These are phyloP conservation scores for Diorhabda elongata DNA, from an alignment of 1,140 invertebrate genomes.

Conservation along the genomic window DNA sequence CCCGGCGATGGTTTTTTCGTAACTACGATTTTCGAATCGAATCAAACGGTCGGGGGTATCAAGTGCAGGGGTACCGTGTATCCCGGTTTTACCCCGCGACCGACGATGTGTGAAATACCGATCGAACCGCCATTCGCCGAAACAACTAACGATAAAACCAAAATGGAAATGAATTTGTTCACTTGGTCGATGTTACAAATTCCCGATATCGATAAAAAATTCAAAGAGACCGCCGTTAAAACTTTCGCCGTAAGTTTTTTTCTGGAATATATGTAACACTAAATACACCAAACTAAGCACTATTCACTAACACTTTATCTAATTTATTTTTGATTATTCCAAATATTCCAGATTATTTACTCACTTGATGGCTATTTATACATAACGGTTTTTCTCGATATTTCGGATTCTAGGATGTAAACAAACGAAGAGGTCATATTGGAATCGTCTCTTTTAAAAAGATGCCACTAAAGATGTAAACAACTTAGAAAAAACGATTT, in stretches of 20 bases:
- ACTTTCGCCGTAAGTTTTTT: constrained; percentile 74
- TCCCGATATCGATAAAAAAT: constrained; percentile 59
- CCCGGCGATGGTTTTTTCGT: constrained; percentile 80
- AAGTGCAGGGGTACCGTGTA: constrained; percentile 83
- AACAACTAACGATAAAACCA: constrained; percentile 71
- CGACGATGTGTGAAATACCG: constrained; percentile 69
- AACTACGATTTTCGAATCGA: constrained; percentile 70
- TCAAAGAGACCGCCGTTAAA: constrained; percentile 78
- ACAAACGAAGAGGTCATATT: too few species aligned
- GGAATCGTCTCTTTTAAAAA: too few species aligned
- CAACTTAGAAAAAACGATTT: too few species aligned
- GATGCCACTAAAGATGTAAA: too few species aligned
- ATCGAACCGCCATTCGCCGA: constrained; percentile 78
- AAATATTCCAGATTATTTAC: too few species aligned
- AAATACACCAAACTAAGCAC: too few species aligned
- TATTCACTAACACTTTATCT: too few species aligned
- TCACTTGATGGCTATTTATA: too few species aligned
- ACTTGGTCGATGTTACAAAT: constrained; percentile 57
- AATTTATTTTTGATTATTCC: too few species aligned
- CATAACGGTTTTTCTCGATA: too few species aligned
- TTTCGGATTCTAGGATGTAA: too few species aligned
- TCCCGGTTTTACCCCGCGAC: constrained; percentile 80
- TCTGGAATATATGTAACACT: neutral
- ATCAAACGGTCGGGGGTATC: constrained; percentile 73
- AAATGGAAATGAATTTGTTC: constrained; percentile 73